These are phyloP conservation scores for Limnodromus scolopaceus DNA, from an alignment of 2,797 vertebrate species.

Conservation along the genomic window DNA sequence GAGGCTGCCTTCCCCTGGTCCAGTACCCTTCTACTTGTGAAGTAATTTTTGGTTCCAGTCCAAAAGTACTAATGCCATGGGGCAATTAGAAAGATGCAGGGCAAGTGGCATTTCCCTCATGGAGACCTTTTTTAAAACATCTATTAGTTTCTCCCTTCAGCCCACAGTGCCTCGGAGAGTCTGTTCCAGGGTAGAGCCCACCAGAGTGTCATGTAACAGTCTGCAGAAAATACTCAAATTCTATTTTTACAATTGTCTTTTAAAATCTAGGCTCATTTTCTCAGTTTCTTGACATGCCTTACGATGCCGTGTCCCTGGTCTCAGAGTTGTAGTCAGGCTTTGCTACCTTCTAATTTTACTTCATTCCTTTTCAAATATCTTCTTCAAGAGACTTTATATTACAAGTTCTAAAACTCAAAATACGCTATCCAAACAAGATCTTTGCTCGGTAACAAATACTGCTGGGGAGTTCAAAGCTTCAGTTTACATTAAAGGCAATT, in stretches of 20 bases:
- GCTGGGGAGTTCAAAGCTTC: not conserved
- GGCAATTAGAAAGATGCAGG: not conserved
- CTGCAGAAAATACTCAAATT: not conserved
- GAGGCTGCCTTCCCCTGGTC: not conserved
- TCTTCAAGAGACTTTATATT: not conserved
- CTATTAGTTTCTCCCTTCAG: not conserved
- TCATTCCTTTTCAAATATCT: not conserved
- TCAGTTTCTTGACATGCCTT: not conserved
- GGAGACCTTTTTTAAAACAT: not conserved
- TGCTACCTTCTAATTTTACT: not conserved
- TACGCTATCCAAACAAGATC: not conserved
- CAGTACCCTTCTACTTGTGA: not conserved
- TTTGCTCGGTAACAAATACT: not conserved
- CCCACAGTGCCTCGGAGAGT: not conserved
- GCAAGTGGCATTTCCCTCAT: not conserved
- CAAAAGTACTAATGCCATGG: not conserved
- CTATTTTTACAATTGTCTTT: not conserved
- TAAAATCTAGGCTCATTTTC: not conserved
- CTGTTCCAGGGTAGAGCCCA: not conserved
- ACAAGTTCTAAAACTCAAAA: not conserved
- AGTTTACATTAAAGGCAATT: slow-evolving; percentile 7
- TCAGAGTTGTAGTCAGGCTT: not conserved
- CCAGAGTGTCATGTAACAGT: not conserved
- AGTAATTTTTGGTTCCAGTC: not conserved
- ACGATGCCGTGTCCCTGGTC: not conserved